phyloP scores from a whole-genome alignment of 2,113 vertebrate species.

The Mobula birostris region DNA sequence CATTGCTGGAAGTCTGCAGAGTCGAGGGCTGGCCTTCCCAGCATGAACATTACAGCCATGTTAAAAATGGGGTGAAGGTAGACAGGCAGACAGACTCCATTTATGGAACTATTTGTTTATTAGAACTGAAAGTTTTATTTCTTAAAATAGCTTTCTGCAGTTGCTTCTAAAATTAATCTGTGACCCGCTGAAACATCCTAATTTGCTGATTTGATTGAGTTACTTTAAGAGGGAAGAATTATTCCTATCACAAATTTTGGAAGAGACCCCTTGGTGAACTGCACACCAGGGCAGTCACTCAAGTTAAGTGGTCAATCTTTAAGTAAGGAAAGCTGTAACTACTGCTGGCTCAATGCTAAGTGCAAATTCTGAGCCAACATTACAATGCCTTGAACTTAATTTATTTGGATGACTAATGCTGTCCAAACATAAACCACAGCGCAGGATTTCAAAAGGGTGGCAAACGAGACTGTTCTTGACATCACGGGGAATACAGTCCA shows the following conservation, averaged over 20 bases:
- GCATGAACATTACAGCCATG: not conserved
- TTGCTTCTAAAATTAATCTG: not conserved
- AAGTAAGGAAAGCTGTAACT: too few relatives aligned
- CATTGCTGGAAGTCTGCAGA: too few relatives aligned
- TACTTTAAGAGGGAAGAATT: not conserved
- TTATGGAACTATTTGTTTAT: not conserved
- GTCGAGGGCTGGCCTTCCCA: too few relatives aligned
- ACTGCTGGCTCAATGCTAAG: too few relatives aligned
- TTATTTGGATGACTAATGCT: not conserved
- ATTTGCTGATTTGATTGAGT: not conserved
- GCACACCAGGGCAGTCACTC: not conserved
- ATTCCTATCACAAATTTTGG: not conserved
- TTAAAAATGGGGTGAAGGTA: not conserved
- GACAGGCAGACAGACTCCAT: not conserved
- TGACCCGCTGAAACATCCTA: not conserved
- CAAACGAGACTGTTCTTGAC: too few relatives aligned
- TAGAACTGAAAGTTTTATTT: not conserved
- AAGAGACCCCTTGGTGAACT: not conserved
- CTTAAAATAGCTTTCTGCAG: not conserved
- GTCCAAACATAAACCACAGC: too few relatives aligned
- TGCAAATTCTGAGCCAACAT: not conserved
- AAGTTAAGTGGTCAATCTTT: too few relatives aligned
- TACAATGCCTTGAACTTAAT: not conserved
- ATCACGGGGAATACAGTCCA: too few relatives aligned
- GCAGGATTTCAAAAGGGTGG: too few relatives aligned